A percentile compares a stretch with the other conserved stretches of the same genome.
phyloP scores from a whole-genome alignment of 1,140 invertebrate species.

The Pentalonia nigronervosa region DNA sequence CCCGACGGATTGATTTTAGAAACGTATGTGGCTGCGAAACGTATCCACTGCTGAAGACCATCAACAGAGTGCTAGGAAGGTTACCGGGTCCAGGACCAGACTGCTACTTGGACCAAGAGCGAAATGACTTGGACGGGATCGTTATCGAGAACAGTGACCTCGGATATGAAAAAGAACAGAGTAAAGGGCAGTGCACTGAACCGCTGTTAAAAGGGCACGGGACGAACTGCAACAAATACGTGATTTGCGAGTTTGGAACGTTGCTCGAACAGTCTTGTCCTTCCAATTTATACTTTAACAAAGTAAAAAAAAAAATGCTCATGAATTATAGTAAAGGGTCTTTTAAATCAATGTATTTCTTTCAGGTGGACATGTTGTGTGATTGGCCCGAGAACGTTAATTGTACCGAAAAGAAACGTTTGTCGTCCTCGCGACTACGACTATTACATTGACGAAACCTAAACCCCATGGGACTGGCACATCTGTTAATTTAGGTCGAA shows the following conservation, averaged over 20 bases:
- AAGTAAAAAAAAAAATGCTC: slow-evolving; percentile 63
- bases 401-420: neutral
- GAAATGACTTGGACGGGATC: slow-evolving; percentile 28
- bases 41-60: slow-evolving; percentile 80
- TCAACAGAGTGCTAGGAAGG: slow-evolving; percentile 76
- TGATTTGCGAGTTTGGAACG: slow-evolving; percentile 77
- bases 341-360: neutral
- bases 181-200: slow-evolving; percentile 2
- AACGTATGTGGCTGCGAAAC: slow-evolving; percentile 77
- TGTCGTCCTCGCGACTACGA: neutral
- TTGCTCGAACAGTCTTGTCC: slow-evolving; percentile 75
- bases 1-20: slow-evolving; percentile 58
- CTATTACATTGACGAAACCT: neutral
- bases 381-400: slow-evolving; percentile 45
- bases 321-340: neutral
- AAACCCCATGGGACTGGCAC: neutral
- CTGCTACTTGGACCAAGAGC: slow-evolving; percentile 60
- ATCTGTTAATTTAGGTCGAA: neutral
- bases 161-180: neutral
- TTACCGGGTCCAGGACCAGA: slow-evolving; percentile 66
- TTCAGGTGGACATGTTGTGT: slow-evolving; percentile 29
- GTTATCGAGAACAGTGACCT: slow-evolving; percentile 4
- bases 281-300: slow-evolving; percentile 77
- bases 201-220: slow-evolving; percentile 67
- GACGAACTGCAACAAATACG: slow-evolving; percentile 80